A percentile compares a stretch with the other conserved stretches of the same genome.
Evolutionary conservation across 1,140 invertebrate species (phyloP).

Genomic region (Leptestheria dahalacensis): DNA sequence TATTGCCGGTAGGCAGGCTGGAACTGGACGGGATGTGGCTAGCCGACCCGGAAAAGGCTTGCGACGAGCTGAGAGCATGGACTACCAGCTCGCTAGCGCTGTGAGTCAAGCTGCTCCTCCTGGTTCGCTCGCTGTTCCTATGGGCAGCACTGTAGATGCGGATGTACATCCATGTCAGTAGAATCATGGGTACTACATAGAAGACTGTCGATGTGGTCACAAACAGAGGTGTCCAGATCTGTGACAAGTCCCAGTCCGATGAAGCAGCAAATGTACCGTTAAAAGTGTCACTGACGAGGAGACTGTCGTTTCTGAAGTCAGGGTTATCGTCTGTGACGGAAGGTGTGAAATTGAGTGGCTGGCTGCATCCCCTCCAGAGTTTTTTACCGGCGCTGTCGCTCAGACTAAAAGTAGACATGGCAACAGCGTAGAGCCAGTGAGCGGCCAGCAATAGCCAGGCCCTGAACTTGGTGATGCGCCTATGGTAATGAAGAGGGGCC

Average conservation of each 20-base stretch:
- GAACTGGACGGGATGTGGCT: neutral
- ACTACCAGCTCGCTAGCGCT: constrained; percentile 14
- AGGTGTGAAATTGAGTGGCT: neutral
- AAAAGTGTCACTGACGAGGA: too few species aligned
- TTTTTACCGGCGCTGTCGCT: constrained; percentile 24
- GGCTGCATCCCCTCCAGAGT: constrained; percentile 13
- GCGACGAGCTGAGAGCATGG: constrained; percentile 9
- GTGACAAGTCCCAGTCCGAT: neutral
- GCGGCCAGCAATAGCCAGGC: constrained; percentile 49
- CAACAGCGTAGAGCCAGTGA: constrained; percentile 44
- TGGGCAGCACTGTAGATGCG: constrained; percentile 53
- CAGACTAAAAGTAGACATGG: constrained; percentile 32
- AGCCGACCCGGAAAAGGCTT: neutral
- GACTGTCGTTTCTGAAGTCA: neutral
- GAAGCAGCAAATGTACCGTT: neutral
- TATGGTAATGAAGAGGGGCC: constrained; percentile 67
- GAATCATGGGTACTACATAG: constrained; percentile 47
- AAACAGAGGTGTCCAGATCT: constrained; percentile 12
- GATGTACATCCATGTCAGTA: constrained; percentile 51
- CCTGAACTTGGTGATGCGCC: constrained; percentile 52
- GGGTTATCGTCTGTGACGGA: neutral
- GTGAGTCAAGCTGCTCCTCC: constrained; percentile 39
- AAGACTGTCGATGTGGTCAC: constrained; percentile 11
- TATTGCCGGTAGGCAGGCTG: constrained; percentile 1
- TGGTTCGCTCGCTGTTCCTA: constrained; percentile 48